Base-by-base conservation (phyloP, 1,140 invertebrate species). In the Acromyrmex charruanus region DNA sequence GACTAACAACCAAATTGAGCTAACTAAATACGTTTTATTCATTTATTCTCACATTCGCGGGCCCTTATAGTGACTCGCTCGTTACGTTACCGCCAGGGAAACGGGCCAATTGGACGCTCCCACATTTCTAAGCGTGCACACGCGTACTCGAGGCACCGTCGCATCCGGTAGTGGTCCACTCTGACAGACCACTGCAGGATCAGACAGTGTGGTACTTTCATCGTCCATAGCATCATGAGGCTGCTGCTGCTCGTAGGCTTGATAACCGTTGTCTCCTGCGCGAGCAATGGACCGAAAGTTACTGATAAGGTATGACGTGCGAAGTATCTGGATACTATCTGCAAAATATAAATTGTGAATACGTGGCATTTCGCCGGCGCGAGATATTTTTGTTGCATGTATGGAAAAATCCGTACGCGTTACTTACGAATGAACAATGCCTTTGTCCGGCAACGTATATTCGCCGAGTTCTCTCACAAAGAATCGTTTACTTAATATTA, bases 201-300 rank as follows among this genome's bases (percentile, higher is more conserved):
- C 31, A 28, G 68, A 49, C 10, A 44, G 75, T 55, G 68, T 59
- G 7, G 2, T 14, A 28, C 84, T 35, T 18, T n/a, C 58, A 39
- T 14, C n/a, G 35, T 86, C 44, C 16, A n/a, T 39, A 55, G 28
- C 14, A 55, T n/a, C 53, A 91, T 91, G 90, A 91, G 75, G 28
- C 49, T 86, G 21, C 35, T 92, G 44, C 53, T 92, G 61, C 66
- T 93, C 21, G 58, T 93, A 51, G 82, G 90, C 28, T 12, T 93
- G 35, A 55, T 92, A 14, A 77, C 72, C 31, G 65, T 65, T 0
- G 79, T 53, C 7, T 88, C 87, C 55, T 90, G 88, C 44, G 92
- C 85, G 9, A 85, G 61, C 31, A 88, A 93, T 0, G 97, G 97
- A 63, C 97, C 97, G 25, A 97, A 97, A 97, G 97, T 97, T 28